These are phyloP conservation scores for Blennius ocellaris DNA, from an alignment of 2,113 vertebrate species.

Conservation along the genomic window DNA sequence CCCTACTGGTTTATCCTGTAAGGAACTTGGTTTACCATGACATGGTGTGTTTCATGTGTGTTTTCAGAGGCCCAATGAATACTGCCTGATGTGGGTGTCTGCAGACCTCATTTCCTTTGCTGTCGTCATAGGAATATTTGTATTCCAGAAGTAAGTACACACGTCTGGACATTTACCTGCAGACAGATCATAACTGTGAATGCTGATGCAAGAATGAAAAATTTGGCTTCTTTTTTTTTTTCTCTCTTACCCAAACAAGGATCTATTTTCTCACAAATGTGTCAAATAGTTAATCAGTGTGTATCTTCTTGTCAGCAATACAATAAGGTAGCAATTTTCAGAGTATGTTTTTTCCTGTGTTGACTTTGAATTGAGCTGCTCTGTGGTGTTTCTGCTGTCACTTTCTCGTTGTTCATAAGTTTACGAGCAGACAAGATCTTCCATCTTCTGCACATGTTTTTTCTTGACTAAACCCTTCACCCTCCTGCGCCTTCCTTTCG, in stretches of 20 bases:
- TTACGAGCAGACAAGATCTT: conserved; percentile 1
- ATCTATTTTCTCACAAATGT: too few relatives aligned
- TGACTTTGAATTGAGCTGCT: neutral
- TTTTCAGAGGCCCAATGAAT: conserved; percentile 91
- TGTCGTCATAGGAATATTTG: conserved; percentile 92
- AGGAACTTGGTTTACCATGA: neutral
- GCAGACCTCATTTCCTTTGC: conserved; percentile 93
- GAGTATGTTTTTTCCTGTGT: too few relatives aligned
- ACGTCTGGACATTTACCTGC: neutral
- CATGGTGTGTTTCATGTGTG: conserved; percentile 9
- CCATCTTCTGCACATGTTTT: conserved; percentile 1
- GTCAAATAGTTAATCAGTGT: too few relatives aligned
- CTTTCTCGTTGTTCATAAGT: neutral
- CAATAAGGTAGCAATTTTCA: too few relatives aligned
- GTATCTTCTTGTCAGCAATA: too few relatives aligned
- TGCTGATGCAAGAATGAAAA: conserved; percentile 56
- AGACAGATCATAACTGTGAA: neutral
- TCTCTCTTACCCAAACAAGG: neutral
- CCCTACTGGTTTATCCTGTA: too few relatives aligned
- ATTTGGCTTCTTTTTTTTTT: neutral
- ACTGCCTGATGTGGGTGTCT: conserved; percentile 92
- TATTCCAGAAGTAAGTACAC: conserved; percentile 96
- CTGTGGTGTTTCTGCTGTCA: neutral
- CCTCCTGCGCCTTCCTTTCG: neutral
- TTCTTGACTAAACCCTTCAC: conserved; percentile 5